Conservation (phyloP, 2,888 invertebrate genomes). For the Parnassius mnemosyne region DNA sequence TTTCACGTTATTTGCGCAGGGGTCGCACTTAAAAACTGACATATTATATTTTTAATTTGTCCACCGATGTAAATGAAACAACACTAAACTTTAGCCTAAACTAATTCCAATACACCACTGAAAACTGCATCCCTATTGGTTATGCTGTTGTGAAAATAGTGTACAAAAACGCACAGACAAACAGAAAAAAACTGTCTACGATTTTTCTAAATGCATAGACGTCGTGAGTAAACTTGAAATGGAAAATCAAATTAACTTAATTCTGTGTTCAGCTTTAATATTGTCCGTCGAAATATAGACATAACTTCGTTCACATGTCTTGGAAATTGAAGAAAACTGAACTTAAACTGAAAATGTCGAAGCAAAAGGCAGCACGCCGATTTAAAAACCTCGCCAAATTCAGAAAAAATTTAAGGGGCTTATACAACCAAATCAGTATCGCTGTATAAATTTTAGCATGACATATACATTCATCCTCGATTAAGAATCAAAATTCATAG, state of each 20-base stretch:
- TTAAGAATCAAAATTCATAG: no score
- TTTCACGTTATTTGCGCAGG: neutral
- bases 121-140: neutral
- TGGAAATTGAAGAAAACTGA: neutral
- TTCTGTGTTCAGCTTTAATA: constrained; percentile 26
- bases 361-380: constrained; percentile 34
- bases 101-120: neutral
- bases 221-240: no score
- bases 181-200: neutral
- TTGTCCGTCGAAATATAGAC: constrained; percentile 56
- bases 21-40: no score
- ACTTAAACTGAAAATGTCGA: constrained; percentile 33
- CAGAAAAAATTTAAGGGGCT: constrained; percentile 33
- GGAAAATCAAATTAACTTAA: neutral
- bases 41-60: no score
- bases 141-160: neutral
- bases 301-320: constrained; percentile 43
- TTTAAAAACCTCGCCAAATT: constrained; percentile 33
- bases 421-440: constrained; percentile 48
- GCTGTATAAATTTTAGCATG: constrained; percentile 32
- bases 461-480: no score
- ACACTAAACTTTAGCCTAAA: neutral
- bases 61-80: neutral
- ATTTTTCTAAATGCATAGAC: neutral
- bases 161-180: no score